phyloP scores from a whole-genome alignment of 2,797 vertebrate genomes.

The Falco berigora region DNA sequence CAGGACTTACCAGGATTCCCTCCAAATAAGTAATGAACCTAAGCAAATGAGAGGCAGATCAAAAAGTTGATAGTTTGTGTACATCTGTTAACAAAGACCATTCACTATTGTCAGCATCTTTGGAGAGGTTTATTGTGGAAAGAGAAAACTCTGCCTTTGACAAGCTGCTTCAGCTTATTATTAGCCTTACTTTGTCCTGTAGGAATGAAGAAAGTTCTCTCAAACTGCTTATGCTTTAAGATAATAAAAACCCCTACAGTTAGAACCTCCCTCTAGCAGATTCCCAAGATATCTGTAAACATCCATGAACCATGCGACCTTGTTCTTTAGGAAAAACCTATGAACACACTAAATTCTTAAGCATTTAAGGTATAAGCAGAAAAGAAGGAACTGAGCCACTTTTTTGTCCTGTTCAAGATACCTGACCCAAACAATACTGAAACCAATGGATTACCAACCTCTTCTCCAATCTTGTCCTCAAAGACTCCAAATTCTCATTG shows the following conservation, averaged over 20 bases:
- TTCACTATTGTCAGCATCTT: neutral
- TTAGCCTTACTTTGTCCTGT: neutral
- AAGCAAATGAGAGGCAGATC: neutral
- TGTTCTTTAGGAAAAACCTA: neutral
- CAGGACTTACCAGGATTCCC: constrained; percentile 98
- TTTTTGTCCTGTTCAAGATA: neutral
- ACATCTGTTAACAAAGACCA: neutral
- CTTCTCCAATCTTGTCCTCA: neutral
- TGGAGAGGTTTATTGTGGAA: neutral
- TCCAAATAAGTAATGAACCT: constrained; percentile 99
- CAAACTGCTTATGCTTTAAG: neutral
- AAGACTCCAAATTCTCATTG: neutral
- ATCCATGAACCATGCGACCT: neutral
- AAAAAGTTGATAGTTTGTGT: neutral
- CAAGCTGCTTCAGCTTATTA: neutral
- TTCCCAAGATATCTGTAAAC: neutral
- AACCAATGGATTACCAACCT: neutral
- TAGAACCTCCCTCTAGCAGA: neutral
- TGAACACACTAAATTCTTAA: neutral
- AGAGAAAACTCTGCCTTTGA: neutral
- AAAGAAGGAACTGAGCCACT: neutral
- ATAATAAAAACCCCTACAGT: neutral
- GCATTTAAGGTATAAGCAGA: fast-evolving
- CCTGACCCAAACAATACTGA: neutral
- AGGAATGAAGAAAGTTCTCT: neutral